These are phyloP conservation scores for Gymnoscopelus microlampas DNA, from an alignment of 2,797 vertebrate genomes.

Conservation along the genomic window DNA sequence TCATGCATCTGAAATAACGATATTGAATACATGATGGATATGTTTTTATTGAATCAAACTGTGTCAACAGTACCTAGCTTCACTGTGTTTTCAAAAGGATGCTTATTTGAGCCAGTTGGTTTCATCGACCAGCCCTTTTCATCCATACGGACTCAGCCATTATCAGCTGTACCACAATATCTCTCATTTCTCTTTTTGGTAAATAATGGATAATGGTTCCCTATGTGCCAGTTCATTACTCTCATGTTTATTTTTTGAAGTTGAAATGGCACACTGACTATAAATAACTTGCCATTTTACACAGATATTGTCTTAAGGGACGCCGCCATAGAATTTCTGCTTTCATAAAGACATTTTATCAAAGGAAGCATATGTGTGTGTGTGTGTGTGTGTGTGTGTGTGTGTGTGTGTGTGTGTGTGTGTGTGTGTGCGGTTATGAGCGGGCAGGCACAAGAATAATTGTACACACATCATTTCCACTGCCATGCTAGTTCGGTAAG, in stretches of 20 bases:
- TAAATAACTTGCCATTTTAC: slow-evolving; percentile 77
- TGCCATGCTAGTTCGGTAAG: slow-evolving; percentile 31
- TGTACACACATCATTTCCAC: slow-evolving; percentile 44
- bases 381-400: slow-evolving; percentile 69
- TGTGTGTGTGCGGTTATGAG: slow-evolving; percentile 15
- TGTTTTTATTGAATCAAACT: background rate
- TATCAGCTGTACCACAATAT: too few relatives aligned
- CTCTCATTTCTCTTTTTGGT: too few relatives aligned
- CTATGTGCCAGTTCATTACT: slow-evolving; percentile 39
- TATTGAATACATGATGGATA: background rate
- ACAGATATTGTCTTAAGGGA: slow-evolving; percentile 76
- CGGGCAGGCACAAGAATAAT: slow-evolving; percentile 17
- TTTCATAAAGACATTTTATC: slow-evolving; percentile 80
- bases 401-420: slow-evolving; percentile 69
- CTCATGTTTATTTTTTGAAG: slow-evolving; percentile 67
- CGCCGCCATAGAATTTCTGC: slow-evolving; percentile 70
- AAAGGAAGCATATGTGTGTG: slow-evolving; percentile 81
- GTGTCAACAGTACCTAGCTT: too few relatives aligned
- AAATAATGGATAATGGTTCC: slow-evolving; percentile 13
- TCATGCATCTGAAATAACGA: background rate
- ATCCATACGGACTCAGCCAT: too few relatives aligned
- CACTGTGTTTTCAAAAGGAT: too few relatives aligned
- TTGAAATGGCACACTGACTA: slow-evolving; percentile 67
- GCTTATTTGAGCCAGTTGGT: too few relatives aligned
- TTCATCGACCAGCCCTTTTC: too few relatives aligned